A percentile compares a stretch with the other conserved stretches of the same genome.
phyloP scores from a whole-genome alignment of 1,140 invertebrate species.

The Aphelenchoides fujianensis region DNA sequence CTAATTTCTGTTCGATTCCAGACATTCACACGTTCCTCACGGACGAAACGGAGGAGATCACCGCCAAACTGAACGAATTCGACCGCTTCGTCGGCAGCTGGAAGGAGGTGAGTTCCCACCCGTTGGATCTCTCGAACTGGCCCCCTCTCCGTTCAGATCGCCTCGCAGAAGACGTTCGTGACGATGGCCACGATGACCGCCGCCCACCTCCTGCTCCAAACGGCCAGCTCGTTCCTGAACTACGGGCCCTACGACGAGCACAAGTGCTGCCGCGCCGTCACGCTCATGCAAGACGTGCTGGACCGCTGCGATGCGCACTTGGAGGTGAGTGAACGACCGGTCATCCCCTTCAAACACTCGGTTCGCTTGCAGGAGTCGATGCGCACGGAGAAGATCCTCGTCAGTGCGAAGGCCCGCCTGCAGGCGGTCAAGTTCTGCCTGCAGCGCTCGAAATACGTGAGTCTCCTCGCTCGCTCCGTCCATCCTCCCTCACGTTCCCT shows the following conservation, averaged over 20 bases:
- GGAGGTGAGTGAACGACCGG: background rate
- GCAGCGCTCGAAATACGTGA: background rate
- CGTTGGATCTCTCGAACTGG: background rate
- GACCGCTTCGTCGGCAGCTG: background rate
- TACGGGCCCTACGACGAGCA: background rate
- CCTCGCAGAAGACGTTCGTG: background rate
- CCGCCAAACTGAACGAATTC: background rate
- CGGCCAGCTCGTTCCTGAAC: background rate
- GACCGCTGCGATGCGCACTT: background rate
- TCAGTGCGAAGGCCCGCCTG: background rate
- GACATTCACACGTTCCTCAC: too few relatives aligned
- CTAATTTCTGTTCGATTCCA: background rate
- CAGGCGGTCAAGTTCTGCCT: background rate
- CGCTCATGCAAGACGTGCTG: background rate
- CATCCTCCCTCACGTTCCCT: background rate
- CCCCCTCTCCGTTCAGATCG: background rate
- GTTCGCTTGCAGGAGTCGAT: background rate
- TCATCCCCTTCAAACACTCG: background rate
- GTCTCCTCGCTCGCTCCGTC: background rate
- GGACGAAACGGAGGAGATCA: background rate
- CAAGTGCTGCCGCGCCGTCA: background rate
- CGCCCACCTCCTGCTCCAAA: background rate
- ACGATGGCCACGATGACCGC: background rate
- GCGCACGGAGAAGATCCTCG: background rate
- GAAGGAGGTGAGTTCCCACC: background rate